Evolutionary conservation across 2,797 vertebrate species (phyloP).

Genomic region (Alfaro cultratus): DNA sequence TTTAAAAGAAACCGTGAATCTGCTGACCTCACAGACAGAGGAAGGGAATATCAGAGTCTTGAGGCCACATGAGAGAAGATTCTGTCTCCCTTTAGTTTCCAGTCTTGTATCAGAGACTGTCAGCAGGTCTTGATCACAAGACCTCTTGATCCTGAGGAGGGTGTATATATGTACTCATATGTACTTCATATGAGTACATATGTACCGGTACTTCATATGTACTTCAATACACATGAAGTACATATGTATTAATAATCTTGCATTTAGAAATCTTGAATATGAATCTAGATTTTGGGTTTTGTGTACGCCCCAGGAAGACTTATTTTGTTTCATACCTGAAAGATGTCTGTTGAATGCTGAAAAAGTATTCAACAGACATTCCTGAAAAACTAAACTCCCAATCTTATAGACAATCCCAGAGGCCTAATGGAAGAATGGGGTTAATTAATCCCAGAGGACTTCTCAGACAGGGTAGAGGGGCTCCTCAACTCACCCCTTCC

Average conservation of each 20-base stretch:
- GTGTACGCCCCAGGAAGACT: fast-evolving
- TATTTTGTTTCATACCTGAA: slow-evolving; percentile 52
- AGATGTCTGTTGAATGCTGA: slow-evolving; percentile 22
- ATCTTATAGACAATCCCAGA: slow-evolving; percentile 59
- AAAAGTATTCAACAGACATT: too few relatives aligned
- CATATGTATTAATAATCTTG: too few relatives aligned
- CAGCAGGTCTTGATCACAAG: not conserved
- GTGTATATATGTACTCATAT: too few relatives aligned
- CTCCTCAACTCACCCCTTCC: slow-evolving; percentile 43
- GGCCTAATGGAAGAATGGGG: slow-evolving; percentile 70
- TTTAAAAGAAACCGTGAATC: too few relatives aligned
- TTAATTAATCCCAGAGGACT: slow-evolving; percentile 77
- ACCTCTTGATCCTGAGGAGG: too few relatives aligned
- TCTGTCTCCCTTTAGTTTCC: not conserved
- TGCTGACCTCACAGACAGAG: too few relatives aligned
- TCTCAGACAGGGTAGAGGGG: slow-evolving; percentile 54
- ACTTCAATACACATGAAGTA: too few relatives aligned
- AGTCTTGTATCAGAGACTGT: too few relatives aligned
- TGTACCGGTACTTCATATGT: too few relatives aligned
- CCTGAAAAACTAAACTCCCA: slow-evolving; percentile 27
- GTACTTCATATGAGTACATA: too few relatives aligned
- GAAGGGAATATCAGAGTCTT: too few relatives aligned
- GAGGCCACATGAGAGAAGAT: too few relatives aligned
- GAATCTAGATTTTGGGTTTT: not conserved
- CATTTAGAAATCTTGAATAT: not conserved